Evolutionary conservation across 2,797 vertebrate species (phyloP), one percentile per base, ranked within the genome.

Genomic region (Antennarius maculatus): DNA sequence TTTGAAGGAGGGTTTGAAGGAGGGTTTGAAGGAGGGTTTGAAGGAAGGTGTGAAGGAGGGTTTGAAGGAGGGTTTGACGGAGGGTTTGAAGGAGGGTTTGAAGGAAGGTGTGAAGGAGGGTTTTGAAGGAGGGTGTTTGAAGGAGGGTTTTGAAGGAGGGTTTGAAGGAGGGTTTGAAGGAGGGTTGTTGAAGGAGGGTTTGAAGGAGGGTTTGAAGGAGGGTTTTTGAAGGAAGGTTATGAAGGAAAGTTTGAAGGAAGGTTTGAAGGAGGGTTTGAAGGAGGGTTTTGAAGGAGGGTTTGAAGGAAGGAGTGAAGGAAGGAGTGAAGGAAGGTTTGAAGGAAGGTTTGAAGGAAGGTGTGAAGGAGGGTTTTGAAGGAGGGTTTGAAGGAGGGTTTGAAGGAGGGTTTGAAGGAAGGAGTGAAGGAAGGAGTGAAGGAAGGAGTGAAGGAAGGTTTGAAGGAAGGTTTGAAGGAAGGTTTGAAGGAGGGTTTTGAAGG

Each of bases 371-470:
- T n/a, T n/a, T n/a, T n/a, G n/a, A n/a, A n/a, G n/a, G n/a, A n/a
- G 2, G 23, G 23, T 23, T 23, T 23, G 23, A 87, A 86, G 87
- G 80, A 76, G 88, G 88, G 89, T 92, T 92, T 88, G 75, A 54
- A 84, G 79, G 80, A 23, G 2, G 23, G 23, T 23, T 23, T 23
- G 23, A 87, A n/a, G n/a, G n/a, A n/a, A n/a, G n/a, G n/a, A n/a
- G n/a, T n/a, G n/a, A n/a, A 86, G 87, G 80, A 76, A 88, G 88
- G 89, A 91, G 92, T 88, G 75, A 54, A 84, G 79, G 80, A 23
- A 23, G 23, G 23, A 1, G 1, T 23, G 23, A 87, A 86, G 87
- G 80, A 76, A 88, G 88, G 89, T 92, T 92, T 88, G 75, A 54
- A 84, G 79, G 80, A 23, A 23, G 23, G 23, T 23, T 23, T 23